Evolutionary conservation across 2,888 invertebrate genomes (phyloP), one percentile per base, ranked within the genome.

Genomic region (Drosophila subsilvestris): DNA sequence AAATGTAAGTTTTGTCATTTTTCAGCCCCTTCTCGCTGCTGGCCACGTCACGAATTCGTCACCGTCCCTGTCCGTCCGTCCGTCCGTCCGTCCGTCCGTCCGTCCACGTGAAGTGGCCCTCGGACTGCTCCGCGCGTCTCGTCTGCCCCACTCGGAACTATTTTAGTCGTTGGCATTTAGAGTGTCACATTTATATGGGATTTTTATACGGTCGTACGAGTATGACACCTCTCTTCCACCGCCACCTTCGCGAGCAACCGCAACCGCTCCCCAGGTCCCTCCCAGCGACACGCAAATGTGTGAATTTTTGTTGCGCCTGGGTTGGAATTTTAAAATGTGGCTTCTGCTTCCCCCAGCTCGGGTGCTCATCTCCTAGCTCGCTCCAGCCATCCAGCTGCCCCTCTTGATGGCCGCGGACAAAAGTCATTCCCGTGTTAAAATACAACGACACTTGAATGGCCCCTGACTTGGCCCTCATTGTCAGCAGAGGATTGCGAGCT

Each of bases 181-280:
- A 86, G 84, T 88, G 88, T 84, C 86, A 86, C 86, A 88, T 86
- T 88, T 86, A 80, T 80, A 86, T 87, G 88, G 88, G 74, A 86
- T 79, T 87, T 84, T 84, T 87, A 87, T 84, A 59, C 76, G 85
- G 71, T 85, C 58, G 73, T 73, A 54, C 37, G 37, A 37, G 37
- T 37, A n/a, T 37, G 37, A 37, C 37, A 37, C 37, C 37, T 37
- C 18, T 7, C 37, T 8, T 49, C 37, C 55, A 43, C 18, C 53
- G 14, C 43, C 62, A 42, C 42, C 44, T 4, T 10, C n/a, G 27
- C 2, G 27, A 9, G 37, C 17, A n/a, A 37, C 60, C 29, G n/a
- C 67, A 37, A 45, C 47, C 57, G 42, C 20, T 32, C 9, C 55
- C 32, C 37, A 22, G 18, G 55, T 20, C 25, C 37, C 32, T n/a